Evolutionary conservation across 2,797 vertebrate genomes (phyloP).

Genomic region (Molossus alvarezi): DNA sequence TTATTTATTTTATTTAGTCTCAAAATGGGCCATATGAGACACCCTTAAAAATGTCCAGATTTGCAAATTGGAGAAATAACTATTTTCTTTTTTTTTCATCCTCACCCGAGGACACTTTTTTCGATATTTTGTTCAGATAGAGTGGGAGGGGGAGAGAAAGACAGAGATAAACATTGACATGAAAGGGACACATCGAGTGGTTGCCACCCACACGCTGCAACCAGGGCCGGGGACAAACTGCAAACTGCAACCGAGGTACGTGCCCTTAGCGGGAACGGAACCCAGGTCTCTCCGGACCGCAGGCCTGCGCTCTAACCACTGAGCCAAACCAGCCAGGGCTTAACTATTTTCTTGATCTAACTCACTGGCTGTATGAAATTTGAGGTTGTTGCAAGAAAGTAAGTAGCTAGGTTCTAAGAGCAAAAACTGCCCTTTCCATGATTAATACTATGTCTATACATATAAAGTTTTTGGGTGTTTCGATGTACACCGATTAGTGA

Average conservation of each 20-base stretch:
- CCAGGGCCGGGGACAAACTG: too few relatives aligned
- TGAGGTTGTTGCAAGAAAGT: neutral
- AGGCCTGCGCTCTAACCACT: too few relatives aligned
- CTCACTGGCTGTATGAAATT: neutral
- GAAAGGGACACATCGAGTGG: too few relatives aligned
- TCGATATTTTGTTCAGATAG: too few relatives aligned
- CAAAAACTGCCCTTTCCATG: neutral
- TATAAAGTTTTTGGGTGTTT: neutral
- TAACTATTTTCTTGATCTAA: neutral
- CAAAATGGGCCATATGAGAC: neutral
- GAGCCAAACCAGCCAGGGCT: too few relatives aligned
- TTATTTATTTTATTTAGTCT: neutral
- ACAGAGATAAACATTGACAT: too few relatives aligned
- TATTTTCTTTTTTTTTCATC: neutral
- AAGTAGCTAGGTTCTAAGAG: neutral
- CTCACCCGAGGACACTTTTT: too few relatives aligned
- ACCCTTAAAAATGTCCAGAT: slow-evolving; percentile 19
- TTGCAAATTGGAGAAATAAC: neutral
- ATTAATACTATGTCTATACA: neutral
- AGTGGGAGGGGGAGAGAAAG: too few relatives aligned
- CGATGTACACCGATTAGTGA: neutral
- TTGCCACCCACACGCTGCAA: too few relatives aligned
- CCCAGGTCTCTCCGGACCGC: too few relatives aligned
- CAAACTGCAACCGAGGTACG: too few relatives aligned
- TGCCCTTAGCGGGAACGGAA: too few relatives aligned